These are phyloP conservation scores for Tyria jacobaeae DNA, from an alignment of 2,888 invertebrate species.

Conservation along the genomic window DNA sequence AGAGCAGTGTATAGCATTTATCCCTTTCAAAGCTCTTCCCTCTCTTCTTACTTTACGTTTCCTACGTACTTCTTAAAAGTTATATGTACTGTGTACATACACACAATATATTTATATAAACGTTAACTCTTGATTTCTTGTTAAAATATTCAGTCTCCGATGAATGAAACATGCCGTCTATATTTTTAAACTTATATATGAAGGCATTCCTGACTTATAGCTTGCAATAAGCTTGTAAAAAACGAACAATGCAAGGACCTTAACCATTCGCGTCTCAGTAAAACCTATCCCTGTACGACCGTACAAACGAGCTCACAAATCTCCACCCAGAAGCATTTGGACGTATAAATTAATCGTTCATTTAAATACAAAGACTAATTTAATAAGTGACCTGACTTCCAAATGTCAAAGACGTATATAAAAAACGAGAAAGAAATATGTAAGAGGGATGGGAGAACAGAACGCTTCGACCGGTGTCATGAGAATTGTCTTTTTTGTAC, in stretches of 20 bases:
- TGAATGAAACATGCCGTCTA: not conserved
- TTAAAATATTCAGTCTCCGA: not conserved
- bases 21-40: too few species aligned
- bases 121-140: not conserved
- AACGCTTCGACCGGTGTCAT: slow-evolving; percentile 80
- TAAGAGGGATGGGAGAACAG: slow-evolving; percentile 75
- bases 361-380: slow-evolving; percentile 87
- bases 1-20: too few species aligned
- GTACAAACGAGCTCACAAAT: slow-evolving; percentile 15
- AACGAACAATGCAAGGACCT: slow-evolving; percentile 2
- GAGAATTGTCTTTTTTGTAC: slow-evolving; percentile 80
- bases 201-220: not conserved
- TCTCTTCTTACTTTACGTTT: too few species aligned
- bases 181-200: not conserved
- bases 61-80: not conserved
- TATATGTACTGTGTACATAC: not conserved
- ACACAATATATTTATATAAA: not conserved
- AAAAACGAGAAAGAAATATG: slow-evolving; percentile 76
- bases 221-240: slow-evolving; percentile 1
- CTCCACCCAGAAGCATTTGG: slow-evolving; percentile 59
- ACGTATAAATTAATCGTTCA: slow-evolving; percentile 80
- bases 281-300: slow-evolving; percentile 8
- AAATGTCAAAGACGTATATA: slow-evolving; percentile 83
- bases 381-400: slow-evolving; percentile 84
- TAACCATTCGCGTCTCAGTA: slow-evolving; percentile 2